Conservation (phyloP, 2,888 invertebrate genomes). For the Habrosyne pyritoides region DNA sequence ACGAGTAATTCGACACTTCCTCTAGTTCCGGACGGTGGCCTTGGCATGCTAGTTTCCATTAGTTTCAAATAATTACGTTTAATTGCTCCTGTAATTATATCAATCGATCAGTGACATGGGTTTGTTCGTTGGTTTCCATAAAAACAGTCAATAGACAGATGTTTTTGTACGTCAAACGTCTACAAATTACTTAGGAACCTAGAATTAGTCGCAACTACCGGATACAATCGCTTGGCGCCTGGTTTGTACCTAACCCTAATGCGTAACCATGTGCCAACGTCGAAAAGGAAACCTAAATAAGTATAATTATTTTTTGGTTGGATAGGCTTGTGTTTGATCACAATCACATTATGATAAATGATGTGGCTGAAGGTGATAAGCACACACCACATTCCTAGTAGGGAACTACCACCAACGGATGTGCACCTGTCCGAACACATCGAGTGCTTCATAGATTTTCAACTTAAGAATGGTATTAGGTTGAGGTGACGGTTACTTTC, state of each 20-base stretch:
- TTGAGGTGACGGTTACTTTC: no score
- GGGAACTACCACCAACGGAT: no score
- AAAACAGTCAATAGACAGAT: neutral
- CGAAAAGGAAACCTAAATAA: neutral
- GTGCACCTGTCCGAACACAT: no score
- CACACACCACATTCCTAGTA: no score
- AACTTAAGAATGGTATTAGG: no score
- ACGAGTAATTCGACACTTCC: constrained; percentile 38
- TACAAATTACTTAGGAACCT: neutral
- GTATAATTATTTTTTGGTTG: no score
- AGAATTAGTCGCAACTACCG: neutral
- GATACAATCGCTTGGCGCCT: neutral
- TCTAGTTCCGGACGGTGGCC: constrained; percentile 45
- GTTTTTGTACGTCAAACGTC: neutral
- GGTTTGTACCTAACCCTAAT: neutral
- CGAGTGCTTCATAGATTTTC: no score
- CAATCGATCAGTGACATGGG: neutral
- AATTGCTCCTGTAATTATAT: neutral
- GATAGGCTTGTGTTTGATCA: no score
- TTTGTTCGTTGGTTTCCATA: neutral
- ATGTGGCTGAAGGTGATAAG: no score
- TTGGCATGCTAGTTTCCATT: constrained; percentile 32
- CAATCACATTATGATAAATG: no score
- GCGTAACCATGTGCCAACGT: no score
- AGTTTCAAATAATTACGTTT: constrained; percentile 37